phyloP scores from a whole-genome alignment of 64 coral and sea anemone species.

The Stylophora pistillata region DNA sequence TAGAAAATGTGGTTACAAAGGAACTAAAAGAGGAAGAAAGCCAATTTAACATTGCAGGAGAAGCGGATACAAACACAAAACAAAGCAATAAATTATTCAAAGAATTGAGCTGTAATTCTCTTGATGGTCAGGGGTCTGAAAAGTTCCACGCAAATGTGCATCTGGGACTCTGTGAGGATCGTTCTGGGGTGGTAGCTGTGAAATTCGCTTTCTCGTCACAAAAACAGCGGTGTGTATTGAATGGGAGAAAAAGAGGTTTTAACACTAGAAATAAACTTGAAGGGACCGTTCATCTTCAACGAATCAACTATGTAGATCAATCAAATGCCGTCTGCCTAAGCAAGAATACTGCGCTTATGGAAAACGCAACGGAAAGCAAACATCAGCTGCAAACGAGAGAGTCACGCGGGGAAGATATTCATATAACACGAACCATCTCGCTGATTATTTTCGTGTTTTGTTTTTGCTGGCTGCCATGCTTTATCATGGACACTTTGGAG shows the following conservation, averaged over 20 bases:
- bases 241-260: neutral
- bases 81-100: neutral
- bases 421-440: constrained; percentile 43
- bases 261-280: neutral
- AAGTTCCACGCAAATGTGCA: neutral
- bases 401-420: constrained; percentile 52
- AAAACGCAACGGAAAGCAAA: neutral
- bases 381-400: neutral
- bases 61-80: neutral
- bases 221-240: neutral
- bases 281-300: neutral
- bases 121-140: neutral
- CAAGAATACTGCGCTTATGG: neutral
- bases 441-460: constrained; percentile 54
- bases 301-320: no score
- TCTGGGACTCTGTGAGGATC: neutral
- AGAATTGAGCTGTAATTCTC: neutral
- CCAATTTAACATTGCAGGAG: neutral
- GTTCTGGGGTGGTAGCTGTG: neutral
- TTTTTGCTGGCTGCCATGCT: constrained; percentile 61
- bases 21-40: neutral
- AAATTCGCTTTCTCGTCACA: neutral
- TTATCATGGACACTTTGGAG: constrained; percentile 51
- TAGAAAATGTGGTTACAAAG: neutral
- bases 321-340: neutral